Percentiles rank a stretch among this genome's conserved stretches.
phyloP scores from a whole-genome alignment of 2,797 vertebrate genomes.

The Enteromius anoplus region DNA sequence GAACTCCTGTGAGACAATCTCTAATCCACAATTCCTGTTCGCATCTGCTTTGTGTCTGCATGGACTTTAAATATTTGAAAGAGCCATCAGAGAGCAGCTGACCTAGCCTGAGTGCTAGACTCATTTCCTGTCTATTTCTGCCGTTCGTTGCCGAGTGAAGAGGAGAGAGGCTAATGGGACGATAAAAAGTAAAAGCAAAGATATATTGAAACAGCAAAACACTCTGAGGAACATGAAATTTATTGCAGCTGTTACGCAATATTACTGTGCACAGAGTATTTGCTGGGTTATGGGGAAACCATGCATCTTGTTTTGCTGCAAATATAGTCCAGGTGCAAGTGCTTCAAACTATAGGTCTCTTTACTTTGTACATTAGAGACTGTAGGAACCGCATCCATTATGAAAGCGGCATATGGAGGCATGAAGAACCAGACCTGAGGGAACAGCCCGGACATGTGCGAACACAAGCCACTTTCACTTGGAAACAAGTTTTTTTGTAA shows the following conservation, averaged over 20 bases:
- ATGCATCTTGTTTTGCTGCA: conserved; percentile 14
- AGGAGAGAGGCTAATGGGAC: conserved; percentile 29
- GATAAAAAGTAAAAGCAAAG: conserved; percentile 20
- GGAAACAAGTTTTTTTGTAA: conserved; percentile 19
- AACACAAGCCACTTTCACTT: conserved; percentile 17
- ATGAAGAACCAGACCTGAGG: conserved; percentile 21
- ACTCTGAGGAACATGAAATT: not conserved
- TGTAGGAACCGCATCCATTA: conserved; percentile 7
- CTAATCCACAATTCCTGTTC: conserved; percentile 68
- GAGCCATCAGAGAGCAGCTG: conserved; percentile 53
- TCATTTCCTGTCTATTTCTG: conserved; percentile 35
- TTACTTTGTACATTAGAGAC: conserved; percentile 30
- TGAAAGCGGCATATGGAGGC: not conserved
- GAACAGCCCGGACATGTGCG: not conserved
- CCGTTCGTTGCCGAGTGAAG: conserved; percentile 3
- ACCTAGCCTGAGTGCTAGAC: not conserved
- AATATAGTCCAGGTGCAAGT: conserved; percentile 16
- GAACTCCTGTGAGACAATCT: conserved; percentile 27
- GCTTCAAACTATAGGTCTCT: not conserved
- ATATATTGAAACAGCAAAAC: not conserved
- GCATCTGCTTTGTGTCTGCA: conserved; percentile 52
- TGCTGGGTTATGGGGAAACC: not conserved
- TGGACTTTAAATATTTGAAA: conserved; percentile 82
- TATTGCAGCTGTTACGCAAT: not conserved
- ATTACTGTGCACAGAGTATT: not conserved